Conservation (phyloP, 23 tunicate genomes). For the Aplidium turbinatum region DNA sequence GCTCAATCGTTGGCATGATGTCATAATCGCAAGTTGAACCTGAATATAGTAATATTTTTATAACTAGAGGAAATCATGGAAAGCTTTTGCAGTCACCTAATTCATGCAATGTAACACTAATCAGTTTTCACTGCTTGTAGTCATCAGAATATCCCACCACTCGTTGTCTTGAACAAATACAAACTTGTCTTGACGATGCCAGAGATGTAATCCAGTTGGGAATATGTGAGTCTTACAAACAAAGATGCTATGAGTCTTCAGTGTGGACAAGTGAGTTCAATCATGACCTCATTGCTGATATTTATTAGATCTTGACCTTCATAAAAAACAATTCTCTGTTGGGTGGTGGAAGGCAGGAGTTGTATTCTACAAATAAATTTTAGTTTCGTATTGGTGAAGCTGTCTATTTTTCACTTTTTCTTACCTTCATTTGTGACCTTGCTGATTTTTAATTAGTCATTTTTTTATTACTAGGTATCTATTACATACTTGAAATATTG, state of each 20-base stretch:
- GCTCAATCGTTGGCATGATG: too few relatives aligned
- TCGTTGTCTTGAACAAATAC: conserved; percentile 32
- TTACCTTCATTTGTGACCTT: neutral
- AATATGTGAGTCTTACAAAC: conserved; percentile 54
- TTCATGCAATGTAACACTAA: too few relatives aligned
- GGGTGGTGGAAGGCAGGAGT: too few relatives aligned
- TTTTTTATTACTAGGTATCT: conserved; percentile 47
- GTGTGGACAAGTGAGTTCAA: conserved; percentile 75
- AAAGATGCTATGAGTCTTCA: conserved; percentile 73
- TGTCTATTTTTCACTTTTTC: too few relatives aligned
- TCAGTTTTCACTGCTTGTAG: conserved; percentile 14
- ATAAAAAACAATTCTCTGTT: neutral
- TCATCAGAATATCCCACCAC: conserved; percentile 63
- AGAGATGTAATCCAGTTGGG: conserved; percentile 42
- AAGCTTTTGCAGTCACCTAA: too few relatives aligned
- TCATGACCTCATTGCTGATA: neutral
- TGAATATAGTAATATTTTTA: too few relatives aligned
- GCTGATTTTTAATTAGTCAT: too few relatives aligned
- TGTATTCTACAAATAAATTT: too few relatives aligned
- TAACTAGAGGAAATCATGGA: too few relatives aligned
- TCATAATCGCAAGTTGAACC: too few relatives aligned
- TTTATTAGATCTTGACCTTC: neutral
- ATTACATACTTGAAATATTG: conserved; percentile 54
- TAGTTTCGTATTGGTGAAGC: too few relatives aligned
- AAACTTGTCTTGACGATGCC: conserved; percentile 56